Evolutionary conservation across 2,888 invertebrate species (phyloP), one percentile per base, ranked within the genome.

Genomic region (Netelia fuscicornis): DNA sequence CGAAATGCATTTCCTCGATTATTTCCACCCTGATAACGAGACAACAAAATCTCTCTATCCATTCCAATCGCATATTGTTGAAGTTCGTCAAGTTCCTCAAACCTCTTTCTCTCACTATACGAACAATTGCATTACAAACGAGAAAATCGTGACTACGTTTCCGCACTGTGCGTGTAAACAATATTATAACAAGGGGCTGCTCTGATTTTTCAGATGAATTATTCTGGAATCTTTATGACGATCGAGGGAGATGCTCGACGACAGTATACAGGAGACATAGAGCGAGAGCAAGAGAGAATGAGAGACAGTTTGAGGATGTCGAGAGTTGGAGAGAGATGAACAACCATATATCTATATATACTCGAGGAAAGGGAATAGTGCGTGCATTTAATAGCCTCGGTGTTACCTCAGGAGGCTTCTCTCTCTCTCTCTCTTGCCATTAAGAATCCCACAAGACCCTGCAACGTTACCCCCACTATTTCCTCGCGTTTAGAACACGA

Each of bases 361-460:
- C 79, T 70, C 78, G 86, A 87, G 88, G n/a, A 48, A 52, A 37
- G 23, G 71, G 42, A 67, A 81, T 48, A 44, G 72, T 86, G 86
- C 89, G 90, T 90, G 90, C 89, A 88, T 92, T 92, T 92, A 92
- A 92, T 93, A 92, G 92, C 90, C 91, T 86, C 91, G 88, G 90
- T 90, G 91, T 91, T 90, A 90, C 91, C 90, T 91, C 88, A 1
- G 81, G 89, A 90, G 91, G 90, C 90, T 48, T 56, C n/a, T 44
- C 8, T 56, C 23, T 65, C 11, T 44, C 56, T 58, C 89, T 89
- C 89, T 89, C 89, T 91, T 88, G 91, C 92, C 91, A 93, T 93
- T 93, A 93, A 92, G 92, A 92, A 93, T 93, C 93, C 92, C 92
- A 87, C 92, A 91, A 92, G 93, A 92, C 91, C 90, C 90, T 83